Conservation (phyloP, 2,888 invertebrate species). For the Calameuta pallipes region DNA sequence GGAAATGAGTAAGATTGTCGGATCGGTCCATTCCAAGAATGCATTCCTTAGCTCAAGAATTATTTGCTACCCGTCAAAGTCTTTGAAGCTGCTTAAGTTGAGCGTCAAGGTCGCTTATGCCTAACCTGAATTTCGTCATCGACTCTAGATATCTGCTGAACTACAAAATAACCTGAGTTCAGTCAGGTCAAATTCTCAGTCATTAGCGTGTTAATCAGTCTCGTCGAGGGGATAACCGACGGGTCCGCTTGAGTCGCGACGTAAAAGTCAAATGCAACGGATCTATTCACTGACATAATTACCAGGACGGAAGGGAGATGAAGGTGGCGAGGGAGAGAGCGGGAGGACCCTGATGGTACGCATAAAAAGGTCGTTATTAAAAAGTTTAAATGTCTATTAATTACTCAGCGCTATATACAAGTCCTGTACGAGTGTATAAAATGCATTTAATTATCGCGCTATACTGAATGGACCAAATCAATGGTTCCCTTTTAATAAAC, state of each 20-base stretch:
- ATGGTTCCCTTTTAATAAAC: conserved; percentile 50
- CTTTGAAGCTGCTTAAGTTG: not conserved
- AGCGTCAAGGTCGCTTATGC: not conserved
- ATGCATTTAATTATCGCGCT: conserved; percentile 59
- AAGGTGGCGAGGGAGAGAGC: not conserved
- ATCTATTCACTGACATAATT: conserved; percentile 59
- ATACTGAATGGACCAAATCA: conserved; percentile 57
- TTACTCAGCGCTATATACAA: conserved; percentile 52
- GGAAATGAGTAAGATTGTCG: conserved; percentile 5
- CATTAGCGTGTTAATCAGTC: conserved; percentile 47
- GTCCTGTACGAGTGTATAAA: conserved; percentile 45
- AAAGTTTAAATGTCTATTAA: conserved; percentile 62
- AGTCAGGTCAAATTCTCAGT: conserved; percentile 11
- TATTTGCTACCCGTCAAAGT: not conserved
- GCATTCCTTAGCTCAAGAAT: conserved; percentile 1
- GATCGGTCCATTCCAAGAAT: conserved; percentile 29
- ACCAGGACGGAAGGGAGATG: conserved; percentile 33
- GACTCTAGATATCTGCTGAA: not conserved
- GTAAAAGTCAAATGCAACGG: conserved; percentile 60
- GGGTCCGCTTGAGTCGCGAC: conserved; percentile 50
- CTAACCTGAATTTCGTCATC: not conserved
- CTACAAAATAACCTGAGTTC: not conserved
- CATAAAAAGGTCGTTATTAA: conserved; percentile 61
- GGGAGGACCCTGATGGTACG: conserved; percentile 32
- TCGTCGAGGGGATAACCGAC: conserved; percentile 22